phyloP scores from a whole-genome alignment of 2,113 vertebrate genomes.

The Aegithalos caudatus region DNA sequence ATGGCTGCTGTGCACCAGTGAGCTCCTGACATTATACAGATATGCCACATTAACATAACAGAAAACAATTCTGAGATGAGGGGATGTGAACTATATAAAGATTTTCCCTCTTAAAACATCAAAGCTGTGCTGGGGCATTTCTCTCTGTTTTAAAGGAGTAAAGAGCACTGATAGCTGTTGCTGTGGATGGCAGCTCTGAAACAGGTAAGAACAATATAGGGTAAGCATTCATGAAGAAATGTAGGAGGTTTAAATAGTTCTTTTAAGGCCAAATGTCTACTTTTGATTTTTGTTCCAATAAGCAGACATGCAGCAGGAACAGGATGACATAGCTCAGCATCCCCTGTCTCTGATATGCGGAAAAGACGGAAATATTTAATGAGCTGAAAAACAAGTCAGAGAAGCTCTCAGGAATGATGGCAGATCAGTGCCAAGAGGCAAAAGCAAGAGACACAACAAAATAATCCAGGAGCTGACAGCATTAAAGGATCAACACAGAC shows the following conservation, averaged over 20 bases:
- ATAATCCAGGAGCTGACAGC: background rate
- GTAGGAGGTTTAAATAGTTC: background rate
- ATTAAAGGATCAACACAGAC: background rate
- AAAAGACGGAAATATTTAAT: background rate
- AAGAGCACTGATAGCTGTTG: background rate
- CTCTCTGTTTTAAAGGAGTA: background rate
- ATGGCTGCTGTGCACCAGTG: background rate
- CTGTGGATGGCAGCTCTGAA: background rate
- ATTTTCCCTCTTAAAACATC: background rate
- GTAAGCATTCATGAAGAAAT: background rate
- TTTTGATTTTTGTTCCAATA: background rate
- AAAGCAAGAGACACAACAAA: background rate
- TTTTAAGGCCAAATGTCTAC: background rate
- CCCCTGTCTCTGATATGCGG: background rate
- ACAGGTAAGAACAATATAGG: background rate
- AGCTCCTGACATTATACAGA: conserved; percentile 8
- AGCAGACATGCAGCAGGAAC: background rate
- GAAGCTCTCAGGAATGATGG: background rate
- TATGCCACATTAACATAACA: conserved; percentile 1
- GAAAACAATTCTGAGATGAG: background rate
- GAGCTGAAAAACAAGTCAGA: conserved; percentile 17
- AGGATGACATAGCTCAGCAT: background rate
- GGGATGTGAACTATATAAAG: background rate
- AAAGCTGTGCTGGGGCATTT: background rate
- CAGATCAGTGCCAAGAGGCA: background rate